Base-by-base conservation (phyloP, 2,888 invertebrate genomes). In the Mystacides longicornis region DNA sequence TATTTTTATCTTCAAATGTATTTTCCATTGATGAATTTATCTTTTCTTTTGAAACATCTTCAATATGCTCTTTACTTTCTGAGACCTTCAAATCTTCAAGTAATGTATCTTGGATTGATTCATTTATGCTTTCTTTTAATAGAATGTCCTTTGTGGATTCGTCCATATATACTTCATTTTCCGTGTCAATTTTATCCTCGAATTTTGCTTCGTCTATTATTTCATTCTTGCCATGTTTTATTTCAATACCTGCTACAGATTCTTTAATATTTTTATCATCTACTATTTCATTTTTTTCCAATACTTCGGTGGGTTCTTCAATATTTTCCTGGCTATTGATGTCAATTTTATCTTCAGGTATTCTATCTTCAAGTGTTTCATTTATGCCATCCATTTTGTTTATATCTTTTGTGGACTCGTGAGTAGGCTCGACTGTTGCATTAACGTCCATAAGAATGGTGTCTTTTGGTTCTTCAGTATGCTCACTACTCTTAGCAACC, bases 271-370 rank as follows among this genome's bases (percentile, higher is more conserved):
- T 23, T 27, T 43, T 42, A 7, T 31, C 14, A 14, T 31, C 31
- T 14, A 9, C 9, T 31, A 31, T 9, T 31, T 31, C 14, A 43
- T 51, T 43, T 22, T 22, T 42, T 14, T 43, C n/a, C 23, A 45
- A 11, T 3, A 3, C 20, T 31, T 50, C 33, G 31, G 19, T 19
- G 20, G 18, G 5, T 45, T 23, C 23, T 18, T 45, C 16, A 43
- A n/a, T 43, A 18, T 9, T 5, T n/a, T 18, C 43, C 9, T 57
- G 61, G 22, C 69, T 69, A 64, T 67, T 63, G 20, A 11, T 11
- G 11, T 9, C 7, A 11, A n/a, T 16, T 5, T 11, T 16, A 9
- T 43, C 16, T 43, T 43, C 18, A 11, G 9, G 7, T 11, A n/a
- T n/a, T n/a, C 43, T 16, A n/a, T 5, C 5, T 16, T 43, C 43